Evolutionary conservation across 2,797 vertebrate species (phyloP).

Genomic region (Masticophis lateralis): DNA sequence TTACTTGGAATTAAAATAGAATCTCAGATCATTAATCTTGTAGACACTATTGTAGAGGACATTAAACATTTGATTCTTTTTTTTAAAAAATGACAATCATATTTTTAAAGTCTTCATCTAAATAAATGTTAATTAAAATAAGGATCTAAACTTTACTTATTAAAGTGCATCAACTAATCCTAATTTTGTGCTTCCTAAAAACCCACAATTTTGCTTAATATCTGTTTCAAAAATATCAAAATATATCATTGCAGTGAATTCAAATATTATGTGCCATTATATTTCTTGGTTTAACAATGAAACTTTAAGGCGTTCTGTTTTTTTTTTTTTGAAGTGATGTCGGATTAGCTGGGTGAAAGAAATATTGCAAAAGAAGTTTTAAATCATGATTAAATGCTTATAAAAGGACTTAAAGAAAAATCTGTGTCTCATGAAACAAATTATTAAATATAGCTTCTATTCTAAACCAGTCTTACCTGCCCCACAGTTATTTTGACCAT

Average conservation of each 20-base stretch:
- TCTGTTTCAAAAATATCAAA: constrained; percentile 1
- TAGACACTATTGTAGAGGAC: background rate
- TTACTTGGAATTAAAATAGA: constrained; percentile 9
- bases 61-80: background rate
- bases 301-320: background rate
- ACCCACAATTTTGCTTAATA: background rate
- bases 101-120: background rate
- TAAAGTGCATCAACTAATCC: constrained; percentile 16
- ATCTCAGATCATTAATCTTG: background rate
- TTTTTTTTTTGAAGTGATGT: background rate
- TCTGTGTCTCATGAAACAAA: background rate
- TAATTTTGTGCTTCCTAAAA: constrained; percentile 14
- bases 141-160: constrained; percentile 1
- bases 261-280: background rate
- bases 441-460: background rate
- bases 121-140: background rate
- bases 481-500: background rate
- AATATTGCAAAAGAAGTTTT: background rate
- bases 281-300: background rate
- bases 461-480: background rate
- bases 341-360: background rate
- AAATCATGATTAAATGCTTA: constrained; percentile 1
- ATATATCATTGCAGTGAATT: background rate
- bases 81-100: background rate
- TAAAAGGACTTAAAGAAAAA: background rate